Evolutionary conservation across 2,113 vertebrate species (phyloP).

Genomic region (Brachionichthys hirsutus): DNA sequence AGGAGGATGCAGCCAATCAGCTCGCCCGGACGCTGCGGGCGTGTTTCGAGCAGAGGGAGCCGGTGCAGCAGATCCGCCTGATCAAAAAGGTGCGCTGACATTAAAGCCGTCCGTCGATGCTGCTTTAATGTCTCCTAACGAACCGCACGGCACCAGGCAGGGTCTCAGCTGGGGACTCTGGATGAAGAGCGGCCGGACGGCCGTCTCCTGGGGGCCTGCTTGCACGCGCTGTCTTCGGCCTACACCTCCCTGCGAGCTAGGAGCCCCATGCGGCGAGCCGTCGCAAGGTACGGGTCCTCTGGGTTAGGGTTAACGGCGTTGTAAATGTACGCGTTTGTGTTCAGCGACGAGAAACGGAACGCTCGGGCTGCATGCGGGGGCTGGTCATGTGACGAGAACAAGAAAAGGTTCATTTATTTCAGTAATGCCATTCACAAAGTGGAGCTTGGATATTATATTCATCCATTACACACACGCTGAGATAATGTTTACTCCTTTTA

Average conservation of each 20-base stretch:
- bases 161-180: slow-evolving; percentile 79
- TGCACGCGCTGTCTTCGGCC: slow-evolving; percentile 79
- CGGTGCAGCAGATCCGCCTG: slow-evolving; percentile 88
- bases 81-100: slow-evolving; percentile 83
- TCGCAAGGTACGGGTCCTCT: slow-evolving; percentile 68
- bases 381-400: no score
- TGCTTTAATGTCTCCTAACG: background rate
- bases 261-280: slow-evolving; percentile 88
- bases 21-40: slow-evolving; percentile 82
- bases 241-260: slow-evolving; percentile 83
- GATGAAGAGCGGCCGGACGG: slow-evolving; percentile 46
- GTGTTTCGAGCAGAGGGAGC: slow-evolving; percentile 80
- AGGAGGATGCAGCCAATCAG: slow-evolving; percentile 71
- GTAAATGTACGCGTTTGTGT: no score
- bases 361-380: no score
- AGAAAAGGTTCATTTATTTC: no score
- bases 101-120: background rate
- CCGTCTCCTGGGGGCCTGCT: slow-evolving; percentile 76
- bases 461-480: no score
- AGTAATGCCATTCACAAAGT: no score
- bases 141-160: slow-evolving; percentile 68
- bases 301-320: no score
- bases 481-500: no score
- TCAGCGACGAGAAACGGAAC: no score
- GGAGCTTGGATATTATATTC: no score